Conservation (phyloP, 30 jellyfish, hydroid and myxozoan genomes). For the Nemopilema nomurai region DNA sequence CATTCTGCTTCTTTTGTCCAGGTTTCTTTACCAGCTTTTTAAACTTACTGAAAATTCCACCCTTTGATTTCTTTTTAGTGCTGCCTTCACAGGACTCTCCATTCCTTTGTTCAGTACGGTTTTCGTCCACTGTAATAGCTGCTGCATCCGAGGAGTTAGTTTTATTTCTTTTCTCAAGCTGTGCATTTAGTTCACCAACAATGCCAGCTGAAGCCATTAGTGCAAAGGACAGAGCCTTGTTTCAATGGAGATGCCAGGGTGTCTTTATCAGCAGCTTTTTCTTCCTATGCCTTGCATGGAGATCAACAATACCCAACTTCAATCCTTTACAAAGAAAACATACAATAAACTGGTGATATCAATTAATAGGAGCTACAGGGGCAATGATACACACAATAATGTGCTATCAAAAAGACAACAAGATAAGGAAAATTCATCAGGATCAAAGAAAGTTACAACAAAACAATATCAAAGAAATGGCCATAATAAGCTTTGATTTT, state of each 20-base stretch:
- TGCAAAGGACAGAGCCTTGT: neutral
- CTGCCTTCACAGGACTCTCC: conserved; percentile 4
- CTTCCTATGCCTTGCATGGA: neutral
- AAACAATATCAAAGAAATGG: neutral
- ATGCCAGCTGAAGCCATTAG: conserved; percentile 52
- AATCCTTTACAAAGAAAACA: neutral
- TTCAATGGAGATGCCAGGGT: neutral
- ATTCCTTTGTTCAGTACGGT: neutral
- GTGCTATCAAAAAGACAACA: too few species aligned
- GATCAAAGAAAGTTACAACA: neutral
- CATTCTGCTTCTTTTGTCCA: conserved; percentile 12
- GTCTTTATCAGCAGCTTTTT: neutral
- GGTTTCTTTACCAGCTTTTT: conserved; percentile 42
- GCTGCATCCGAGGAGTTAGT: conserved; percentile 34
- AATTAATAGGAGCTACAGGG: too few species aligned
- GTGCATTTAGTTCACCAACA: conserved; percentile 21
- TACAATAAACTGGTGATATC: neutral
- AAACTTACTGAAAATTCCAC: conserved; percentile 26
- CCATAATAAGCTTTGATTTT: too few species aligned
- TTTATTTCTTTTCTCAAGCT: conserved; percentile 1
- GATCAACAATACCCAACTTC: neutral
- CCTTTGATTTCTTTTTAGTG: conserved; percentile 27
- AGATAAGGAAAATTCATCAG: too few species aligned
- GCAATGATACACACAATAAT: too few species aligned
- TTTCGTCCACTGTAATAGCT: conserved; percentile 28